Percentiles rank a stretch among this genome's conserved stretches.
These are phyloP conservation scores for Anagrus nilaparvatae DNA, from an alignment of 1,140 invertebrate genomes.

Conservation along the genomic window DNA sequence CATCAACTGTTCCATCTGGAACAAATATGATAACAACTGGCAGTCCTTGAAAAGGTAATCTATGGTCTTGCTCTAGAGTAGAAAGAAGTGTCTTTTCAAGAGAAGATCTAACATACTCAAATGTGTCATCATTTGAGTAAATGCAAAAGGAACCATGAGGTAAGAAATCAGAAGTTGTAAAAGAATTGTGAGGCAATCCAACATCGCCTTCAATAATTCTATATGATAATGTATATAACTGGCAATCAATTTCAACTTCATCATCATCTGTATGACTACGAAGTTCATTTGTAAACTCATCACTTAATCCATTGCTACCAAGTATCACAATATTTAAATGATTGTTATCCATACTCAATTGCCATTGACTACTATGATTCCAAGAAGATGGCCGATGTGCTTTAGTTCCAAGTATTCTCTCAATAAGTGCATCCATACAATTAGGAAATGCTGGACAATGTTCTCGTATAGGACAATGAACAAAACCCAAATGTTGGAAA, in stretches of 20 bases:
- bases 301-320: slow-evolving; percentile 65
- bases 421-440: slow-evolving; percentile 82
- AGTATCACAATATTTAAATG: slow-evolving; percentile 66
- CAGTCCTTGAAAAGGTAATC: slow-evolving; percentile 73
- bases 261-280: slow-evolving; percentile 67
- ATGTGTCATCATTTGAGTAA: slow-evolving; percentile 82
- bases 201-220: slow-evolving; percentile 80
- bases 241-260: slow-evolving; percentile 75
- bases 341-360: slow-evolving; percentile 56
- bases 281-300: slow-evolving; percentile 69
- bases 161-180: slow-evolving; percentile 64
- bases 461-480: slow-evolving; percentile 88
- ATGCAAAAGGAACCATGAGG: slow-evolving; percentile 79
- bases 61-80: slow-evolving; percentile 84
- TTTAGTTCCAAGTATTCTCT: slow-evolving; percentile 62
- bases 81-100: slow-evolving; percentile 85
- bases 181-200: slow-evolving; percentile 64
- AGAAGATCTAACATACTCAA: slow-evolving; percentile 85
- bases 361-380: slow-evolving; percentile 58
- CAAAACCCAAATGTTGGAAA: slow-evolving; percentile 90
- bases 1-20: slow-evolving; percentile 71
- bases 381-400: slow-evolving; percentile 58
- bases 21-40: slow-evolving; percentile 86
- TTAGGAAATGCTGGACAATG: slow-evolving; percentile 85
- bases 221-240: slow-evolving; percentile 75